Evolutionary conservation across 37 sponge, comb jelly and placozoan species (phyloP).

Genomic region (Hormiphora californensis): DNA sequence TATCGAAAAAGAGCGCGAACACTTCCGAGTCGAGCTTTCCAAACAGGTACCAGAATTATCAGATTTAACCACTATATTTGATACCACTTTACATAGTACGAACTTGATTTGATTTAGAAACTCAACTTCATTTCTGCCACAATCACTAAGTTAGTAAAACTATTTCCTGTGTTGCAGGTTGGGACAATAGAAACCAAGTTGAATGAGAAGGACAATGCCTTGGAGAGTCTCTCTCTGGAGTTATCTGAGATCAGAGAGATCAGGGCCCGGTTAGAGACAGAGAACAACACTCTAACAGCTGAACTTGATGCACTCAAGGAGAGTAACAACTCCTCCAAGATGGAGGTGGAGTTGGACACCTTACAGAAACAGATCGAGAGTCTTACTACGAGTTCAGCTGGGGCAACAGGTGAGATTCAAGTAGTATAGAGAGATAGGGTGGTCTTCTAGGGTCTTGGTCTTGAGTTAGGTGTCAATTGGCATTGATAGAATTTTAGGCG

Average conservation of each 20-base stretch:
- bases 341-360: not conserved
- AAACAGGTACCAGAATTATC: not conserved
- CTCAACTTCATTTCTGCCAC: not conserved
- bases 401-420: not conserved
- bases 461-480: no score
- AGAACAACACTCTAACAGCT: constrained; percentile 5
- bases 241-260: not conserved
- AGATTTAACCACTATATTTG: not conserved
- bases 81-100: not conserved
- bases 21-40: not conserved
- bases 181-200: constrained; percentile 4
- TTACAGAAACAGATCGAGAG: constrained; percentile 31
- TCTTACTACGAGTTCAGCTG: not conserved
- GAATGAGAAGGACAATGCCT: not conserved
- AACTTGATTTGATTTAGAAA: not conserved
- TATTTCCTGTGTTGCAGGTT: not conserved
- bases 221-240: not conserved
- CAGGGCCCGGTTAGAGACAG: not conserved
- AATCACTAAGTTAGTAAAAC: not conserved
- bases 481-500: no score
- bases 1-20: not conserved
- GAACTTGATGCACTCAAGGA: not conserved
- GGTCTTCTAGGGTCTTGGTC: no score
- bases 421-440: not conserved
- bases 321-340: not conserved